Conservation (phyloP, 2,113 vertebrate species). For the Spilogale gracilis region DNA sequence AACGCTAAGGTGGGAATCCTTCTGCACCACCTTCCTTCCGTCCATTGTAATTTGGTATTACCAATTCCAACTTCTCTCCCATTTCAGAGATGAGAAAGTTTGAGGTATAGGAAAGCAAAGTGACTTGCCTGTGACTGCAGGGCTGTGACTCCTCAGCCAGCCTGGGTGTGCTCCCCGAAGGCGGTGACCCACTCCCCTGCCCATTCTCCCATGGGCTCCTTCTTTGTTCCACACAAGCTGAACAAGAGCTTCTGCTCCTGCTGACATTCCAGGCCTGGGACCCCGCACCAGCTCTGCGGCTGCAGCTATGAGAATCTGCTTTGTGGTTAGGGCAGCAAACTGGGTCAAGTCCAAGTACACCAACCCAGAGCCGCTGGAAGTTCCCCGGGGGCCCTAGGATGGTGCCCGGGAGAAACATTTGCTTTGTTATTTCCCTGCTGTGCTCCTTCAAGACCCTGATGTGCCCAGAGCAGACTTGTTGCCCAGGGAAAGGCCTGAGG, state of each 20-base stretch:
- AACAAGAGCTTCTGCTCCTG: not conserved
- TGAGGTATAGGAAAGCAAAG: not conserved
- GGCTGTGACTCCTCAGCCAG: not conserved
- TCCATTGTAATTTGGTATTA: not conserved
- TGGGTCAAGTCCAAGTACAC: constrained; percentile 86
- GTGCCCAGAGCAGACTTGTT: constrained; percentile 60
- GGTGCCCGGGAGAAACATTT: constrained; percentile 82
- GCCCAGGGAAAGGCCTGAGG: constrained; percentile 41
- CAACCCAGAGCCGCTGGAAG: constrained; percentile 85
- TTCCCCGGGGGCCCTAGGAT: constrained; percentile 83
- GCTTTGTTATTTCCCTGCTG: constrained; percentile 79
- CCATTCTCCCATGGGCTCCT: not conserved
- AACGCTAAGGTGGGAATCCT: not conserved
- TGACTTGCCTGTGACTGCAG: accelerated
- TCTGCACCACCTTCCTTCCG: not conserved
- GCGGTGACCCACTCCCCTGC: accelerated
- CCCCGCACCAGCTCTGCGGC: constrained; percentile 70
- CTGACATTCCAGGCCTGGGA: not conserved
- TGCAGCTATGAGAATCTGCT: constrained; percentile 83
- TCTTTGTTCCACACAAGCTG: constrained; percentile 7
- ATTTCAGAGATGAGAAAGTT: not conserved
- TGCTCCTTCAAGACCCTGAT: constrained; percentile 70
- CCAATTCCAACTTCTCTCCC: not conserved
- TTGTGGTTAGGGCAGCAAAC: constrained; percentile 86
- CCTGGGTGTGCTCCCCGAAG: not conserved